Conservation (phyloP, 2,113 vertebrate species). For the Himantopus leucocephalus region DNA sequence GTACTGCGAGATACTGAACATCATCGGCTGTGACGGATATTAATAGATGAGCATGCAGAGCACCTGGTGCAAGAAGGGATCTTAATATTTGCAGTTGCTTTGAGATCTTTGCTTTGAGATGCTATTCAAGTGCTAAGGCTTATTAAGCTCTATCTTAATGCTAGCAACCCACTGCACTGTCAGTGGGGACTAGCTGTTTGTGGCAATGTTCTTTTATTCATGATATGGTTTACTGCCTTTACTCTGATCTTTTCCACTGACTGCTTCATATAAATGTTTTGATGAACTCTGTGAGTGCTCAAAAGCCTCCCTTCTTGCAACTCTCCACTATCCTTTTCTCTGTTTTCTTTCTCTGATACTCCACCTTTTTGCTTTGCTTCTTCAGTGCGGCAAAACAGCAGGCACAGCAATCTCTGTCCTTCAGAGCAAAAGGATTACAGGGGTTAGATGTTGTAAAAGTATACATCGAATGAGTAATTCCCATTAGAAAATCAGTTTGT, state of each 20-base stretch:
- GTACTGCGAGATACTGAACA: background rate
- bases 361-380: background rate
- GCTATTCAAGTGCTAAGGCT: background rate
- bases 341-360: background rate
- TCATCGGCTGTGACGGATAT: background rate
- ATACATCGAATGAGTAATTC: background rate
- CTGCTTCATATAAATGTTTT: conserved; percentile 12
- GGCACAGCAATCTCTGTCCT: background rate
- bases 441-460: background rate
- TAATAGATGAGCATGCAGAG: background rate
- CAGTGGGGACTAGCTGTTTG: background rate
- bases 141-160: background rate
- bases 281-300: background rate
- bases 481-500: conserved; percentile 3
- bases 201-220: background rate
- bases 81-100: background rate
- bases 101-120: background rate
- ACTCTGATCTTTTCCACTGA: background rate
- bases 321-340: background rate
- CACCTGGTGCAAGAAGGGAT: background rate
- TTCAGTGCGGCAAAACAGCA: background rate
- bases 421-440: background rate
- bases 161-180: background rate
- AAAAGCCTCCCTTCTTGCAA: background rate
- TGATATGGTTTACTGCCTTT: background rate